These are phyloP conservation scores for Sebastiscus tertius DNA, from an alignment of 2,797 vertebrate genomes.

Conservation along the genomic window DNA sequence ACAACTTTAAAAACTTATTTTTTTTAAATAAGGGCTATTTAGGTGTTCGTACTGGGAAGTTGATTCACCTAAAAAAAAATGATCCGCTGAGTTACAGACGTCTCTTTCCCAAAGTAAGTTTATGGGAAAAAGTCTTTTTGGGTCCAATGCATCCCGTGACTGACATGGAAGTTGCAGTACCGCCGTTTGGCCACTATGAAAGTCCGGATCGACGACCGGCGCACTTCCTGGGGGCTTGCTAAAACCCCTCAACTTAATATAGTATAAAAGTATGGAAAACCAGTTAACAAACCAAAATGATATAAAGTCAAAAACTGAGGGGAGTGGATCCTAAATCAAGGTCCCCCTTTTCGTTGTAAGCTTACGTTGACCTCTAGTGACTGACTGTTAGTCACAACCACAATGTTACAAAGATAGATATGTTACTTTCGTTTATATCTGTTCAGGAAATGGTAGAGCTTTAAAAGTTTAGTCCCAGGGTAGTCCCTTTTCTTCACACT, in stretches of 20 bases:
- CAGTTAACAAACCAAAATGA: background rate
- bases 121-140: too few species aligned
- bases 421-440: background rate
- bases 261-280: background rate
- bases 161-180: too few species aligned
- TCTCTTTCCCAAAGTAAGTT: too few species aligned
- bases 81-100: too few species aligned
- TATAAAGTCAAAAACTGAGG: background rate
- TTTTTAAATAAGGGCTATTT: too few species aligned
- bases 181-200: too few species aligned
- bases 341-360: background rate
- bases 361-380: accelerated
- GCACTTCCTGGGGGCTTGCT: too few species aligned
- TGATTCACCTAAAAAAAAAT: too few species aligned
- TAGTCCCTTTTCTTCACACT: conserved; percentile 28
- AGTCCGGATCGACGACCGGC: too few species aligned
- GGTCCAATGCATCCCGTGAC: too few species aligned
- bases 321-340: background rate
- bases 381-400: background rate
- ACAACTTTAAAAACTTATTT: too few species aligned
- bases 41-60: too few species aligned
- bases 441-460: conserved; percentile 18
- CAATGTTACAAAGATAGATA: conserved; percentile 5
- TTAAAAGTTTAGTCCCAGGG: conserved; percentile 3
- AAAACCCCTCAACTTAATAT: background rate